These are phyloP conservation scores for Odontomachus brunneus DNA, from an alignment of 1,140 invertebrate genomes.

Conservation along the genomic window DNA sequence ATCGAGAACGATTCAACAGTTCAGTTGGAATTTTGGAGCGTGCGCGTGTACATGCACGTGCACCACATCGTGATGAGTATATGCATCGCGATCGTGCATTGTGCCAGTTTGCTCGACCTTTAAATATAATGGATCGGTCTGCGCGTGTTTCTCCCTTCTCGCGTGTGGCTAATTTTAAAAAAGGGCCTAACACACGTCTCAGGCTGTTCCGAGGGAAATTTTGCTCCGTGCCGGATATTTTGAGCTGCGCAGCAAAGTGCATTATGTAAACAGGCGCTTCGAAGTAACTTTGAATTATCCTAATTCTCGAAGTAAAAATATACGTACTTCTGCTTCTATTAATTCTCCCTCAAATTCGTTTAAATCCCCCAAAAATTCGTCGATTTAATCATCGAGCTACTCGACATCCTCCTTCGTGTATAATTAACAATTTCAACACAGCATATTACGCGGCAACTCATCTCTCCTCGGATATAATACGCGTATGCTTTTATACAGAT, in stretches of 20 bases:
- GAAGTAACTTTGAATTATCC: not conserved
- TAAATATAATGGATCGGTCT: constrained; percentile 28
- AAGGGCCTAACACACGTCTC: not conserved
- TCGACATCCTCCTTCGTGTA: too few relatives aligned
- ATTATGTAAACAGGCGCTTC: not conserved
- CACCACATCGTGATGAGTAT: constrained; percentile 16
- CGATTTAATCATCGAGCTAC: too few relatives aligned
- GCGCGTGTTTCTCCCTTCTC: not conserved
- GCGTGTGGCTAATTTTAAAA: constrained; percentile 8
- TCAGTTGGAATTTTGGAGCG: constrained; percentile 6
- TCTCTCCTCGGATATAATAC: too few relatives aligned
- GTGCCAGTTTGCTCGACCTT: not conserved
- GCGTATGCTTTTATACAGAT: too few relatives aligned
- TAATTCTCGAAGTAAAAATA: not conserved
- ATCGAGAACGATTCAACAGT: constrained; percentile 22
- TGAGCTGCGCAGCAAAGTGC: not conserved
- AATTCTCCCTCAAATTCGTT: not conserved
- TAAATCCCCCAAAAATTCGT: not conserved
- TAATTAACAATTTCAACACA: too few relatives aligned
- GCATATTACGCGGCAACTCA: too few relatives aligned
- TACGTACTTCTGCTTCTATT: not conserved
- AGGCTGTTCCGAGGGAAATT: constrained; percentile 2
- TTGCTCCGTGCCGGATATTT: not conserved
- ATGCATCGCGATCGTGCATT: constrained; percentile 12
- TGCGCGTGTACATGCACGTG: constrained; percentile 8